Base-by-base conservation (phyloP, 2,888 invertebrate genomes). In the Craniophora ligustri region DNA sequence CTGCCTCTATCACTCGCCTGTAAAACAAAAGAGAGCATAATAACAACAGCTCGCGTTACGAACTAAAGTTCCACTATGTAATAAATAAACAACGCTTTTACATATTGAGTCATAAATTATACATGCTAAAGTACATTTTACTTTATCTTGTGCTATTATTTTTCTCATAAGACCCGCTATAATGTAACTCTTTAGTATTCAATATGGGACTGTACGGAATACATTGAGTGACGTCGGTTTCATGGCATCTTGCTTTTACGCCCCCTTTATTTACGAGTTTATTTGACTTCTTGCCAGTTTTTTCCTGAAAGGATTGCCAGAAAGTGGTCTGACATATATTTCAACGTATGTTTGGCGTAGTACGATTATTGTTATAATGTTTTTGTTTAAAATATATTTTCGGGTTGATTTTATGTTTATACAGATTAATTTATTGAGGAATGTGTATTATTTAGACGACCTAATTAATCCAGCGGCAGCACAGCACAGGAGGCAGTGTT, bases 211-310 rank as follows among this genome's bases (percentile, higher is more conserved):
- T 19, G 28, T 65, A 38, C 47, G 38, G 47, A 65, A 34, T 53
- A 64, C 42, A 65, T 59, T 40, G 51, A 53, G 39, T 28, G 31
- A 6, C 72, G 68, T 50, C 62, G 58, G 42, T 63, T 42, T 7
- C 15, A 19, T 23, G 56, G 48, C 54, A 69, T 63, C 45, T 48
- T 40, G 47, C 15, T 48, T 51, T 35, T 61, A 67, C 58, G 71
- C 61, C 53, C n/a, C 53, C 77, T 81, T 78, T 81, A 85, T 86
- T 83, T 82, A 79, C 78, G 74, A 76, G 72, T 68, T 76, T 70
- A 81, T 82, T 87, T 87, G 87, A 87, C 77, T 58, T 77, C 67
- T 58, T 81, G 86, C 86, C 86, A 86, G 78, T 55, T 64, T 47
- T 21, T 34, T 16, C 14, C 5, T 10, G 13, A 44, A 66, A 60